A percentile compares a stretch with the other conserved stretches of the same genome.
These are phyloP conservation scores for Tychaedon coryphoeus DNA, from an alignment of 2,113 vertebrate genomes.

Conservation along the genomic window DNA sequence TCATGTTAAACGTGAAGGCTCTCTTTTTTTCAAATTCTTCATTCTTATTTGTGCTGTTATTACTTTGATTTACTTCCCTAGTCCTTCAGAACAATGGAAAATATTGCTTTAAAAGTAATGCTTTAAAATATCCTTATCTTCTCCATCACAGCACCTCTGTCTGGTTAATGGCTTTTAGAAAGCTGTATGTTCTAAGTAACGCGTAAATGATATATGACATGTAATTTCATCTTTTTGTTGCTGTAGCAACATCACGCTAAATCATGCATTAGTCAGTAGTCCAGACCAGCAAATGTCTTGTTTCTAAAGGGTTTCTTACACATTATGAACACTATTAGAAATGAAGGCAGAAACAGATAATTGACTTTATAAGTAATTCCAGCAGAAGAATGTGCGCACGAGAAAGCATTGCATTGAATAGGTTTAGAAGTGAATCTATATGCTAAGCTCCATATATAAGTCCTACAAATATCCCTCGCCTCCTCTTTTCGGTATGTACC, in stretches of 20 bases:
- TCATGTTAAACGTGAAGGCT: neutral
- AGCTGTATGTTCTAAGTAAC: neutral
- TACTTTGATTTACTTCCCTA: neutral
- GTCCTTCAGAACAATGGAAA: neutral
- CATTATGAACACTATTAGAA: neutral
- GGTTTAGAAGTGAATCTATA: neutral
- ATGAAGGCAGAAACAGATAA: neutral
- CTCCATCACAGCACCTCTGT: neutral
- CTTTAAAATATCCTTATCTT: neutral
- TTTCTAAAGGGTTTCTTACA: neutral
- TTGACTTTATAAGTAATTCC: neutral
- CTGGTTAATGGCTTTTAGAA: conserved; percentile 31
- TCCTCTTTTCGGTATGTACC: neutral
- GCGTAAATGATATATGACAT: conserved; percentile 4
- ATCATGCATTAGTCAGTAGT: neutral
- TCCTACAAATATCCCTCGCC: neutral
- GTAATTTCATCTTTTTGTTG: conserved; percentile 13
- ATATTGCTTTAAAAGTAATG: neutral
- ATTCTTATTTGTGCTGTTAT: neutral
- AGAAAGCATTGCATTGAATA: neutral
- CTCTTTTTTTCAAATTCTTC: neutral
- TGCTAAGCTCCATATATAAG: neutral
- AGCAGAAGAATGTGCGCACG: neutral
- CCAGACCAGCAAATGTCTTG: neutral
- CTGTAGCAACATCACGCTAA: conserved; percentile 29